These are phyloP conservation scores for Drosophila auraria DNA, from an alignment of 1,140 invertebrate genomes.

Conservation along the genomic window DNA sequence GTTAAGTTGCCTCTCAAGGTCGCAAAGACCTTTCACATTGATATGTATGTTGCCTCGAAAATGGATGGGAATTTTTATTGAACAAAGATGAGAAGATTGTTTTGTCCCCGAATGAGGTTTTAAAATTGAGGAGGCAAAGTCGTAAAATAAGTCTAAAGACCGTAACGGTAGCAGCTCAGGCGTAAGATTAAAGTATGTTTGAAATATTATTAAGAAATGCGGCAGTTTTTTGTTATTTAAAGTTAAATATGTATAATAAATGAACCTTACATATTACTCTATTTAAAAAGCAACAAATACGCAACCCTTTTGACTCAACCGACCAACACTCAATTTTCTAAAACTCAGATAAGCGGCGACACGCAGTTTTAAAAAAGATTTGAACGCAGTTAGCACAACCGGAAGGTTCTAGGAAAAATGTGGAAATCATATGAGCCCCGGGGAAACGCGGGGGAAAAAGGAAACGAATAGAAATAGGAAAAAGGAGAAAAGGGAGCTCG, in stretches of 20 bases:
- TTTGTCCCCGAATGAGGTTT: constrained; percentile 27
- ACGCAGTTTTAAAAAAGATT: constrained; percentile 73
- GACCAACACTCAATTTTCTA: constrained; percentile 58
- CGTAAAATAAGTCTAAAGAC: constrained; percentile 23
- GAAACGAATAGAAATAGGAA: constrained; percentile 13
- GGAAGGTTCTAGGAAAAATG: constrained; percentile 21
- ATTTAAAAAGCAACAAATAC: not conserved
- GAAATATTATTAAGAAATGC: not conserved
- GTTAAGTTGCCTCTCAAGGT: constrained; percentile 75
- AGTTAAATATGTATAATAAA: not conserved
- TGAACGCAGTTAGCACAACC: constrained; percentile 56
- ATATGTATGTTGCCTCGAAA: constrained; percentile 14
- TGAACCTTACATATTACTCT: not conserved
- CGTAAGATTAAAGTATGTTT: constrained; percentile 24
- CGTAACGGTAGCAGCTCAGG: constrained; percentile 48
- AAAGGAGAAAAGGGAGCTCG: constrained; percentile 20
- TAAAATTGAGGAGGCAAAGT: constrained; percentile 38
- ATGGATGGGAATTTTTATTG: constrained; percentile 48
- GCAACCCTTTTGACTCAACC: constrained; percentile 4
- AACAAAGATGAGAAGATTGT: constrained; percentile 50
- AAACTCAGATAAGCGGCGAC: constrained; percentile 65
- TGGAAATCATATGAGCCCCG: constrained; percentile 52
- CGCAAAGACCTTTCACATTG: constrained; percentile 62
- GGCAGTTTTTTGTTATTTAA: not conserved
- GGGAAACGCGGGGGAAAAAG: constrained; percentile 28